Evolutionary conservation across 2,797 vertebrate genomes (phyloP).

Genomic region (Podargus strigoides): DNA sequence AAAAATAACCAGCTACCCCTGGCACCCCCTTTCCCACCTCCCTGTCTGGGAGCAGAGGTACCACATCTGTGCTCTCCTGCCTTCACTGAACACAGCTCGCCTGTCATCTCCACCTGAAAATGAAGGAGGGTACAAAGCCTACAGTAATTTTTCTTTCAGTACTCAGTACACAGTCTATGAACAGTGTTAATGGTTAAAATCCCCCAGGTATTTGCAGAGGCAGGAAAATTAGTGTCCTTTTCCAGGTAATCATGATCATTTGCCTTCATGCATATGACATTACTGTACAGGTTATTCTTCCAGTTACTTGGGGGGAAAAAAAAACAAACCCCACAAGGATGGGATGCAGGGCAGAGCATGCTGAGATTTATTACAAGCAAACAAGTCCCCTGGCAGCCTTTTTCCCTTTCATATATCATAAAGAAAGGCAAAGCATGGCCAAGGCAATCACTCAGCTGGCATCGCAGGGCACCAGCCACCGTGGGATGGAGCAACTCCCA

Average conservation of each 20-base stretch:
- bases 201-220: not conserved
- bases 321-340: not conserved
- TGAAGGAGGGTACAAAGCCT: not conserved
- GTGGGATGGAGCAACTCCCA: rapidly evolving
- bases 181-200: not conserved
- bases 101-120: rapidly evolving
- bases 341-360: not conserved
- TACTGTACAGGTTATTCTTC: not conserved
- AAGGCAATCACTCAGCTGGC: rapidly evolving
- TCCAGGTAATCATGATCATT: rapidly evolving
- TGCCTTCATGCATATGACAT: not conserved
- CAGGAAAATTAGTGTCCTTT: not conserved
- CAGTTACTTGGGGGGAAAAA: rapidly evolving
- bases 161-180: not conserved
- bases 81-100: not conserved
- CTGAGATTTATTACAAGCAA: not conserved
- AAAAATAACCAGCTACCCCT: not conserved
- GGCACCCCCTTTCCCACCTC: not conserved
- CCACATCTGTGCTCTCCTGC: not conserved
- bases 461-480: rapidly evolving
- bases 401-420: not conserved
- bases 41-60: not conserved
- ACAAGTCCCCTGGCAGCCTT: not conserved
- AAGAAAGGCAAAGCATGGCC: not conserved
- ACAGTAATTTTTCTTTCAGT: not conserved